Evolutionary conservation across 1,140 invertebrate genomes (phyloP), one percentile per base, ranked within the genome.

Genomic region (Lepidotrigona ventralis): DNA sequence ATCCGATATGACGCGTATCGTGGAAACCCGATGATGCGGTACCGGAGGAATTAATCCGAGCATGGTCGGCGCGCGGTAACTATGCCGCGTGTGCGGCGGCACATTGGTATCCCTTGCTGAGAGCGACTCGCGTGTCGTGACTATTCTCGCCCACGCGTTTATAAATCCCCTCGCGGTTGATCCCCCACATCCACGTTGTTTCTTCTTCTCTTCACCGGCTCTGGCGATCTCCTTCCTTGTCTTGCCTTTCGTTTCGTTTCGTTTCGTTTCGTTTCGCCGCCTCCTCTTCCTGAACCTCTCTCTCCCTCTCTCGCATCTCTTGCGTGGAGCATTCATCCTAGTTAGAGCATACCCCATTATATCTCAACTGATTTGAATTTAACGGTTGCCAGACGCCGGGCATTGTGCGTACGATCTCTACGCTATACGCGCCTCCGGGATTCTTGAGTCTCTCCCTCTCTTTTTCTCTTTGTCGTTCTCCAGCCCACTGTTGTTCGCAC

Each of bases 291-390:
- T 78, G 76, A 80, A 9, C n/a, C 23, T 46, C 29, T 46, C 11
- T 26, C 71, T 26, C n/a, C 51, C 19, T 54, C 56, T 15, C 26
- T 51, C 29, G 39, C 39, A 21, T 21, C 21, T 75, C 79, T 56
- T 46, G 54, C 14, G 23, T 29, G 17, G 69, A 69, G 85, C 86
- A 90, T 90, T 86, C 85, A 91, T 91, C 83, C 91, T 89, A 89
- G 90, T 91, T 90, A 90, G 84, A 91, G 85, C 79, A 82, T 81
- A 84, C 86, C 83, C 85, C 85, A 87, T 92, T 91, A 90, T 89
- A 91, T 90, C 88, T 86, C 85, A 73, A 88, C 85, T 91, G 89
- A 93, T 93, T 93, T 92, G 87, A 92, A 93, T 93, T 92, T 92
- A 92, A 92, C 92, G 91, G 89, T 91, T 88, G 89, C 88, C 86